Evolutionary conservation across 2,113 vertebrate genomes (phyloP).

Genomic region (Chloebia gouldiae): DNA sequence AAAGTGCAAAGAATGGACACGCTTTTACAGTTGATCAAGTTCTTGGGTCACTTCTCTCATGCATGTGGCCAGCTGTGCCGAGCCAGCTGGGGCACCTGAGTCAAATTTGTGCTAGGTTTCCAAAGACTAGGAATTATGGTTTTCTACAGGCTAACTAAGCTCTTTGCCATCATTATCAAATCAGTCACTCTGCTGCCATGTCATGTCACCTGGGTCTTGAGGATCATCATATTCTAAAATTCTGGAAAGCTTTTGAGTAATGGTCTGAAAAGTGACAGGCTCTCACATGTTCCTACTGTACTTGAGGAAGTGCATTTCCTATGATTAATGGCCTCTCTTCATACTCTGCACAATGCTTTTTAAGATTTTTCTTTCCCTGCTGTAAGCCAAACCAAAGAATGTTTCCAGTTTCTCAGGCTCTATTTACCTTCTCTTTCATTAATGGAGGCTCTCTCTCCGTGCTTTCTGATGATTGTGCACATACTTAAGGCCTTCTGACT

Average conservation of each 20-base stretch:
- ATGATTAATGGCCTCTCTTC: constrained; percentile 19
- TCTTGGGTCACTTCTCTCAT: not conserved
- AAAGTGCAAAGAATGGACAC: not conserved
- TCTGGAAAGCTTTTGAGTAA: not conserved
- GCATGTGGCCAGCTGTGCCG: fast-evolving
- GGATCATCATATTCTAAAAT: not conserved
- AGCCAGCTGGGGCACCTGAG: not conserved
- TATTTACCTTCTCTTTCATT: constrained; percentile 57
- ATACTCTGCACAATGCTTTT: not conserved
- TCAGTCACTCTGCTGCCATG: not conserved
- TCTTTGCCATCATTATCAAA: not conserved
- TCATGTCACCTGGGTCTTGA: not conserved
- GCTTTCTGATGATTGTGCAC: constrained; percentile 60
- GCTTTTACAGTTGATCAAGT: not conserved
- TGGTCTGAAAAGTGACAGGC: constrained; percentile 3
- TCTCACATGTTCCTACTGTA: not conserved
- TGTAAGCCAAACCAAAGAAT: constrained; percentile 50
- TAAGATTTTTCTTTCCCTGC: constrained; percentile 10
- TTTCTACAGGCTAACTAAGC: not conserved
- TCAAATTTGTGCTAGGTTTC: not conserved
- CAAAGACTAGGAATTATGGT: not conserved
- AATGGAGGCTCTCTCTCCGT: constrained; percentile 16
- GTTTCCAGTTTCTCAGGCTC: constrained; percentile 64
- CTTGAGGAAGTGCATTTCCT: constrained; percentile 17
- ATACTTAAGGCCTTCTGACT: constrained; percentile 61